Evolutionary conservation across 35 echinoderm and acorn worm genomes (phyloP).

Genomic region (Anneissia japonica): DNA sequence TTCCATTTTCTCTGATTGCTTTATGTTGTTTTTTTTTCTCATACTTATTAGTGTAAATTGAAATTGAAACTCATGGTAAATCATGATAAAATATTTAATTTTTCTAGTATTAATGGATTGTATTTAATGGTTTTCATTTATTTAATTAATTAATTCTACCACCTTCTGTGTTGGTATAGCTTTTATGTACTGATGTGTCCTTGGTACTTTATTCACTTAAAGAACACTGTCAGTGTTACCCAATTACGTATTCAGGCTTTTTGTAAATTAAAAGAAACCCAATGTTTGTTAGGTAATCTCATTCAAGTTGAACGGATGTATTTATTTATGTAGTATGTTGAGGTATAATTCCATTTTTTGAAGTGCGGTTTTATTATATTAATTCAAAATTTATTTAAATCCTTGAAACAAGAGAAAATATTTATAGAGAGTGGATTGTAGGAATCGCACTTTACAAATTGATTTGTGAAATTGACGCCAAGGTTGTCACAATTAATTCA

Average conservation of each 20-base stretch:
- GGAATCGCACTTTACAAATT: background rate
- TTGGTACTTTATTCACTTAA: background rate
- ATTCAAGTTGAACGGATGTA: background rate
- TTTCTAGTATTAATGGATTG: background rate
- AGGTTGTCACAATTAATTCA: no score
- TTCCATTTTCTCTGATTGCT: conserved; percentile 1
- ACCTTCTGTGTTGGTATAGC: background rate
- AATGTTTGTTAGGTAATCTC: background rate
- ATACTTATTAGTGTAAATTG: background rate
- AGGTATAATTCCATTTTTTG: no score
- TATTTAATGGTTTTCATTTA: background rate
- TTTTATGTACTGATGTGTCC: background rate
- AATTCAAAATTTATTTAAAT: background rate
- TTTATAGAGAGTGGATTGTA: background rate
- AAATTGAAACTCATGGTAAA: background rate
- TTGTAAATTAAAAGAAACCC: background rate
- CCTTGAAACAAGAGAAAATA: background rate
- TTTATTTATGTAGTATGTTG: no score
- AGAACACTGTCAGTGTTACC: background rate
- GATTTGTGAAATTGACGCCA: background rate
- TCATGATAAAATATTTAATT: background rate
- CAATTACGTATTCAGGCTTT: background rate
- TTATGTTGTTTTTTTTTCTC: background rate
- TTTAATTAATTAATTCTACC: background rate
- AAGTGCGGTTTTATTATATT: no score